Base-by-base conservation (phyloP, 2,113 vertebrate species). In the Phasianus colchicus region DNA sequence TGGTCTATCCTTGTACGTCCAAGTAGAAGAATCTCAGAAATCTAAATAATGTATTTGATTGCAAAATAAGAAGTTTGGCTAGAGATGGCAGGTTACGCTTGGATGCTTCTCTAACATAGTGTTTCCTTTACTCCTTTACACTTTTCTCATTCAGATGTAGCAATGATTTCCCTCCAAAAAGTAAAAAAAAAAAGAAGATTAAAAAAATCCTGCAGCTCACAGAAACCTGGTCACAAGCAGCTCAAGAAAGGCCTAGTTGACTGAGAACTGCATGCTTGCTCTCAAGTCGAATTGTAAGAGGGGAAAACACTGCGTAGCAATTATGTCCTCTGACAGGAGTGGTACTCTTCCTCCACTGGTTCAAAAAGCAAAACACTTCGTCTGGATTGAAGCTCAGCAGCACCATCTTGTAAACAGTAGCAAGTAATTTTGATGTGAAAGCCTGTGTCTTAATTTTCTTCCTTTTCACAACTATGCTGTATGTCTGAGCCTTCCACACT, bases 241-340 rank as follows among this genome's bases (percentile, higher is more conserved):
- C 19, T 80, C 38, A 38, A 25, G 79, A 48, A 79, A 54, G 42
- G 38, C 34, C 34, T 27, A 21, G 30, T 25, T 90, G 17, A 14
- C 29, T 29, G 20, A 47, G 6, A 16, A 36, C 43, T 17, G 40
- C 6, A 55, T 58, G n/a, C 47, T 74, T 74, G 48, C 48, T 69
- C 36, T 83, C 48, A 69, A 32, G 47, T 52, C 24, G 79, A 32
- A 50, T 13, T 52, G 29, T 40, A 57, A 69, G 36, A 45, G 43
- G 5, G 32, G 55, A 21, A 29, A 86, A 38, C 5, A 13, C 0
- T 74, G 24, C 11, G 13, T 32, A 63, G 13, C 0, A 1, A 6
- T 83, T 66, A 50, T 67, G 11, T 18, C 64, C 63, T 4, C 83
- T 55, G 60, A 29, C 10, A 45, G 61, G 38, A 57, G 81, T 66